Evolutionary conservation across 1,140 invertebrate genomes (phyloP).

Genomic region (Drosophila burlai): DNA sequence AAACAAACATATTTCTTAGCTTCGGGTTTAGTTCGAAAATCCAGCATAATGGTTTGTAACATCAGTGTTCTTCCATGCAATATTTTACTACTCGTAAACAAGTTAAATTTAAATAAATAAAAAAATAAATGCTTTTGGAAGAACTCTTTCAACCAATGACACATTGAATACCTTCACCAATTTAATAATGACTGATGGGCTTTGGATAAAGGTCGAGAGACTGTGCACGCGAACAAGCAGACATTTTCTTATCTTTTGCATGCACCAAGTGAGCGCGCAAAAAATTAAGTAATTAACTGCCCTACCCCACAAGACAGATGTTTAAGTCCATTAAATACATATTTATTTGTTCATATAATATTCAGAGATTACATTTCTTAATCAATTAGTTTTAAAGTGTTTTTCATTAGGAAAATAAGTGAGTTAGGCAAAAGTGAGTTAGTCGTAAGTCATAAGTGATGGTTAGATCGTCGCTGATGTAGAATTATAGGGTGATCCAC

Average conservation of each 20-base stretch:
- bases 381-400: not conserved
- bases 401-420: not conserved
- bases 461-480: not conserved
- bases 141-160: not conserved
- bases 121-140: not conserved
- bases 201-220: constrained; percentile 16
- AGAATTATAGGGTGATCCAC: not conserved
- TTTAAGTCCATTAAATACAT: not conserved
- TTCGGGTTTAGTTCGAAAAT: too few species aligned
- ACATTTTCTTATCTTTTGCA: constrained; percentile 19
- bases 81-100: too few species aligned
- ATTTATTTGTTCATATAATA: constrained; percentile 7
- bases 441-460: not conserved
- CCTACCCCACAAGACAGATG: constrained; percentile 11
- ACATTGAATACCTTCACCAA: not conserved
- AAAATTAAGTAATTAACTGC: not conserved
- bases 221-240: constrained; percentile 5
- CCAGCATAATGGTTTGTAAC: too few species aligned
- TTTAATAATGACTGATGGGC: constrained; percentile 22
- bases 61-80: too few species aligned
- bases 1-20: too few species aligned
- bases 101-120: too few species aligned
- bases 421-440: not conserved
- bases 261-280: not conserved
- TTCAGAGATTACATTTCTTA: not conserved